These are phyloP conservation scores for Suricata suricatta DNA, from an alignment of 2,113 vertebrate species.

Conservation along the genomic window DNA sequence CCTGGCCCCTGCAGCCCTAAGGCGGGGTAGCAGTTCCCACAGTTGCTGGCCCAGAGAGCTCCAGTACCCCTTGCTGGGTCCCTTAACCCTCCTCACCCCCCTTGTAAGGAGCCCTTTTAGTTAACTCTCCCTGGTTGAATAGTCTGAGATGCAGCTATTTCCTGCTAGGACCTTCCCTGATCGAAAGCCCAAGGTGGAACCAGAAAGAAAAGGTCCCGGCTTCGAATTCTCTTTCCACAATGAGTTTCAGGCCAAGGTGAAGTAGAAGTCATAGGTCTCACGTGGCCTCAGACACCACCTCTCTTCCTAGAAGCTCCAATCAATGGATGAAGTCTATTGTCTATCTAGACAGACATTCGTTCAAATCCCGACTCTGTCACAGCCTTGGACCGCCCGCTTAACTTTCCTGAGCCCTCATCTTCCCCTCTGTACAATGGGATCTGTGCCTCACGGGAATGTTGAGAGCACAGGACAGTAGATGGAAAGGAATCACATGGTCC, in stretches of 20 bases:
- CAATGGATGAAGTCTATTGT: not conserved
- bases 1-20: not conserved
- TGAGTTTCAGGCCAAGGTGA: not conserved
- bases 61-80: not conserved
- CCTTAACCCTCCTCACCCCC: not conserved
- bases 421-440: not conserved
- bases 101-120: not conserved
- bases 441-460: not conserved
- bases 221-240: not conserved
- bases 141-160: not conserved
- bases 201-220: not conserved
- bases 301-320: not conserved
- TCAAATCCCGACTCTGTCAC: not conserved
- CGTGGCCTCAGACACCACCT: not conserved
- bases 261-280: not conserved
- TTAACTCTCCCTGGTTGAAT: not conserved
- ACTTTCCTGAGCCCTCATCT: not conserved
- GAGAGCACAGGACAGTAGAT: not conserved
- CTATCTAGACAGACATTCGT: not conserved
- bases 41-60: not conserved
- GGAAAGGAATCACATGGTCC: not conserved
- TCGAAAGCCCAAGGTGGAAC: not conserved
- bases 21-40: not conserved
- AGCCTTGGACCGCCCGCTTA: not conserved
- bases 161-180: not conserved